Evolutionary conservation across 2,797 vertebrate species (phyloP), one percentile per base, ranked within the genome.

Genomic region (Hipposideros larvatus): DNA sequence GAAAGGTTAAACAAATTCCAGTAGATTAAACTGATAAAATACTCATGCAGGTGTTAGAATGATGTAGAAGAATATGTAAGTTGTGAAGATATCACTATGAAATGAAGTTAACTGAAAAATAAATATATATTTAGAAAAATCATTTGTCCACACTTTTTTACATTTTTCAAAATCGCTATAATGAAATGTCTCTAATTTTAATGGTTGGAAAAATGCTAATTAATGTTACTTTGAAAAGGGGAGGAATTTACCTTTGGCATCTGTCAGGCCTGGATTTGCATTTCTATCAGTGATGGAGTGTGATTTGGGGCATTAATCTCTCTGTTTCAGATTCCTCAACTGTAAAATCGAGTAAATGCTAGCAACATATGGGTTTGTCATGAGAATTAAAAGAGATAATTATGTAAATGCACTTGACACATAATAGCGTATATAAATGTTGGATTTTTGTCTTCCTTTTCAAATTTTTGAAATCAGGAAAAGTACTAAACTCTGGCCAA

Each of bases 361-460:
- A 92, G 66, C 28, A 77, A 88, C 73, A 57, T 92, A 95, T 96
- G 95, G 68, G 46, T 92, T 92, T 96, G 83, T 84, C 88, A 91
- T 51, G 92, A 97, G 85, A 96, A 86, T 93, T 96, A 80, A 87
- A 75, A 75, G 66, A 96, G 92, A 90, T 92, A 89, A 94, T 96
- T 96, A 83, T 91, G 73, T 78, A 92, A 95, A 92, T 37, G 24
- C 1, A 43, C 80, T 94, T 87, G 86, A 91, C 82, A 93, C 79
- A 53, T 82, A 95, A 61, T 34, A 90, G 48, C 74, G 34, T 15
- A 24, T 79, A 74, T 95, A 74, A 91, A 83, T 82, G 51, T 84
- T 92, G n/a, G 43, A 71, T 80, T 89, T 48, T 95, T 71, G 31
- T 90, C 84, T 95, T 59, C 41, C 59, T 87, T 79, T 95, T 71